phyloP scores from a whole-genome alignment of 2,888 invertebrate genomes.

The Hemistola chrysoprasaria region DNA sequence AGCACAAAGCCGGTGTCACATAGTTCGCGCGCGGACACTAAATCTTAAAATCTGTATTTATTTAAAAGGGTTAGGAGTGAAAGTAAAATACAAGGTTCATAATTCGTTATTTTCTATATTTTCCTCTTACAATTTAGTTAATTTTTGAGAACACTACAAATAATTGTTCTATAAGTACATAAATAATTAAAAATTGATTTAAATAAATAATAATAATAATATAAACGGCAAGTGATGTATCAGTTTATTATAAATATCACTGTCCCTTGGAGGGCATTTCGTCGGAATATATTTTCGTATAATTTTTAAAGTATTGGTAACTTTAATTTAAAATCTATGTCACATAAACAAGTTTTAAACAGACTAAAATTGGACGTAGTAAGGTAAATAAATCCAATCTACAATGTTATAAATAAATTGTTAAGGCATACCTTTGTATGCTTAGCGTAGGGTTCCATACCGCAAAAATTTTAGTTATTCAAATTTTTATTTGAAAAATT shows the following conservation, averaged over 20 bases:
- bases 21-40: too few species aligned
- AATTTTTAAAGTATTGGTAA: constrained; percentile 73
- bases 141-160: constrained; percentile 54
- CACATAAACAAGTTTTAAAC: constrained; percentile 73
- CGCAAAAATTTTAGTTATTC: too few species aligned
- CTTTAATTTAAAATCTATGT: constrained; percentile 69
- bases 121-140: constrained; percentile 71
- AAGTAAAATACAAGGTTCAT: constrained; percentile 44
- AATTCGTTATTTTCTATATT: constrained; percentile 70
- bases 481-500: too few species aligned
- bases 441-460: too few species aligned
- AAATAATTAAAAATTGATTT: constrained; percentile 45
- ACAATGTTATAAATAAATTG: constrained; percentile 34
- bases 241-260: constrained; percentile 36
- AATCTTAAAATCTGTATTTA: too few species aligned
- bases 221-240: constrained; percentile 66
- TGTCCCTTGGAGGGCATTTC: constrained; percentile 27
- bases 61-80: neutral
- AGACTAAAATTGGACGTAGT: constrained; percentile 63
- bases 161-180: constrained; percentile 54
- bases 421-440: too few species aligned
- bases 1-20: too few species aligned
- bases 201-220: constrained; percentile 76
- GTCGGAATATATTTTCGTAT: constrained; percentile 34
- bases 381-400: too few species aligned